Percentiles rank a stretch among this genome's conserved stretches.
These are phyloP conservation scores for Caracal caracal DNA, from an alignment of 2,113 vertebrate genomes.

Conservation along the genomic window DNA sequence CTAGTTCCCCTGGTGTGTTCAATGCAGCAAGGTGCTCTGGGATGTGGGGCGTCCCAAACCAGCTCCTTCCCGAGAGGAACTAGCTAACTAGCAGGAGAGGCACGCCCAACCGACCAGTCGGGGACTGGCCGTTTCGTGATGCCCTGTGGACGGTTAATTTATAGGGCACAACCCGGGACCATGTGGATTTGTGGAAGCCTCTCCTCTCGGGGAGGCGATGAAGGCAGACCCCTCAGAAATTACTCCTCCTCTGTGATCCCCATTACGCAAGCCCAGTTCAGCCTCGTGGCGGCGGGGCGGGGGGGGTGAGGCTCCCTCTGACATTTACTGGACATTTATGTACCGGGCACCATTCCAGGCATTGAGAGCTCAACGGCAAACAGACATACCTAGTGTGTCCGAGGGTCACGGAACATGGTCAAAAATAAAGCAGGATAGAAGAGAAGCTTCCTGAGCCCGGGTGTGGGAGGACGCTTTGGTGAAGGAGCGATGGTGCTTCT, in stretches of 20 bases:
- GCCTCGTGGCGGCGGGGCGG: too few species aligned
- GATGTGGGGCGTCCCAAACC: not conserved
- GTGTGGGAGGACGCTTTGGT: not conserved
- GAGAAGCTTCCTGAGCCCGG: not conserved
- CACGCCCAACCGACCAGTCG: not conserved
- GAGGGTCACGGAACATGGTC: rapidly evolving
- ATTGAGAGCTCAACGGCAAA: rapidly evolving
- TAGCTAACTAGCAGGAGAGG: not conserved
- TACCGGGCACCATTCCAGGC: not conserved
- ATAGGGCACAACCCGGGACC: rapidly evolving
- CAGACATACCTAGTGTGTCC: not conserved
- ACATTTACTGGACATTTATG: not conserved
- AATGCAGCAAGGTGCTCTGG: not conserved
- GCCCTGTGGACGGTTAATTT: not conserved
- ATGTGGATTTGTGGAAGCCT: not conserved
- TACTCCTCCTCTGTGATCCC: not conserved
- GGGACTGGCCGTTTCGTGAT: rapidly evolving
- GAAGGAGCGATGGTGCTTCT: not conserved
- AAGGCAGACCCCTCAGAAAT: not conserved
- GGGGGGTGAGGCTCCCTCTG: too few species aligned
- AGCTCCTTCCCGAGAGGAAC: not conserved
- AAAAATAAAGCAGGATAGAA: not conserved
- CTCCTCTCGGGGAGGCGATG: too few species aligned
- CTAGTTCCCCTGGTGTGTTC: not conserved
- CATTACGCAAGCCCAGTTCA: not conserved